These are phyloP conservation scores for Varanus komodoensis DNA, from an alignment of 2,113 vertebrate species.

Conservation along the genomic window DNA sequence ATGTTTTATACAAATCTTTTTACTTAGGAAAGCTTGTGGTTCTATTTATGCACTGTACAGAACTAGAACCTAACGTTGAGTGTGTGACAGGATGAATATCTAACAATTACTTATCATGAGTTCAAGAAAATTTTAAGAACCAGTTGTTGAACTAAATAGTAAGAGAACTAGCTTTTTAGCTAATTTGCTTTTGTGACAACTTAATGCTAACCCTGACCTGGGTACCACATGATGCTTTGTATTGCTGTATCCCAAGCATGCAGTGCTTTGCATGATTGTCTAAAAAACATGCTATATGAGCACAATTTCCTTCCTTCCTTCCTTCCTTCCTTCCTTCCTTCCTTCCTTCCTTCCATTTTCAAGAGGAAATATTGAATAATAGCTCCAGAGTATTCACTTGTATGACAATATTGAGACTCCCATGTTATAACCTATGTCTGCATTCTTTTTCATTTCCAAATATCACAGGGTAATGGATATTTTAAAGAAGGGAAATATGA, in stretches of 20 bases:
- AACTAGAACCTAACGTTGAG: not conserved
- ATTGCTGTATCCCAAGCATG: not conserved
- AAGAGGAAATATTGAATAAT: not conserved
- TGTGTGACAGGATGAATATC: not conserved
- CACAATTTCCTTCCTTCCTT: not conserved
- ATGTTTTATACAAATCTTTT: not conserved
- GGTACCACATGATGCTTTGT: not conserved
- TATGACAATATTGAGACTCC: not conserved
- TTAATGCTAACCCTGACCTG: not conserved
- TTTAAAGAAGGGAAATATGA: conserved; percentile 97
- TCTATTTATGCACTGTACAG: not conserved
- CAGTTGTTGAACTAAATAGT: not conserved
- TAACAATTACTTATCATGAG: not conserved
- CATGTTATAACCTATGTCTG: not conserved
- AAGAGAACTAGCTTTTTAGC: not conserved
- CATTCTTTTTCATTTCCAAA: not conserved
- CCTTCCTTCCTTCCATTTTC: not conserved
- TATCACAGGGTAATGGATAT: conserved; percentile 90
- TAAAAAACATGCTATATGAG: not conserved
- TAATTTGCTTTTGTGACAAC: not conserved
- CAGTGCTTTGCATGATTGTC: not conserved
- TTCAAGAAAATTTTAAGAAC: not conserved
- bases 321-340: not conserved
- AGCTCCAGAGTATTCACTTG: not conserved
- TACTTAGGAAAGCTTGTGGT: not conserved